These are phyloP conservation scores for Drosophila prosaltans DNA, from an alignment of 1,140 invertebrate species.

Conservation along the genomic window DNA sequence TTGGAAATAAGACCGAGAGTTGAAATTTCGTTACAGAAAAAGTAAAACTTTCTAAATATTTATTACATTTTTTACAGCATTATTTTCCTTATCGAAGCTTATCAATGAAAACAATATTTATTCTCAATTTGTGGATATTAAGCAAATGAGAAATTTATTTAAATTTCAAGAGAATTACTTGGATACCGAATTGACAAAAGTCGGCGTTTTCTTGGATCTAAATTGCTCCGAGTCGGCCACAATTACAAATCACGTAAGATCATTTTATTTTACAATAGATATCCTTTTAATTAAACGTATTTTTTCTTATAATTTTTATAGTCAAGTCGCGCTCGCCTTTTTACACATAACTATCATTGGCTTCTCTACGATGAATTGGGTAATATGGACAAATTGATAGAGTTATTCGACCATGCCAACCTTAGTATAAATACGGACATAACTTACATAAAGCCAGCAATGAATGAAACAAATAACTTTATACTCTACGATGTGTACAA, in stretches of 20 bases:
- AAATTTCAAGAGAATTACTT: slow-evolving; percentile 56
- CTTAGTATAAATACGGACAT: slow-evolving; percentile 70
- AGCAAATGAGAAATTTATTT: slow-evolving; percentile 15
- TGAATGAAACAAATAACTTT: slow-evolving; percentile 11
- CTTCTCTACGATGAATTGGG: slow-evolving; percentile 59
- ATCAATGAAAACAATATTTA: slow-evolving; percentile 48
- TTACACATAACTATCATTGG: slow-evolving; percentile 62
- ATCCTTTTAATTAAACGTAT: neutral
- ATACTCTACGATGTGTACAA: slow-evolving; percentile 75
- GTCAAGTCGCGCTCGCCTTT: slow-evolving; percentile 57
- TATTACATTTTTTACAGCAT: slow-evolving; percentile 28
- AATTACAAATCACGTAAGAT: slow-evolving; percentile 55
- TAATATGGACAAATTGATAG: slow-evolving; percentile 40
- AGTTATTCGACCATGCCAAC: slow-evolving; percentile 53
- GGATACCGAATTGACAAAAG: slow-evolving; percentile 42
- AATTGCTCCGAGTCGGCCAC: slow-evolving; percentile 41
- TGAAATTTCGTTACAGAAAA: too few species aligned
- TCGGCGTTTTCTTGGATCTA: slow-evolving; percentile 68
- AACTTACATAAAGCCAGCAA: slow-evolving; percentile 34
- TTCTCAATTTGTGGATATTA: slow-evolving; percentile 60
- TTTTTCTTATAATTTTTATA: neutral
- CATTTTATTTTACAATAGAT: neutral
- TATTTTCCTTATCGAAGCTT: slow-evolving; percentile 40
- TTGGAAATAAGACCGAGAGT: too few species aligned
- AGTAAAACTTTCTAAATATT: neutral